A percentile compares a stretch with the other conserved stretches of the same genome.
Conservation (phyloP, 2,113 vertebrate species). For the Sigmodon hispidus region DNA sequence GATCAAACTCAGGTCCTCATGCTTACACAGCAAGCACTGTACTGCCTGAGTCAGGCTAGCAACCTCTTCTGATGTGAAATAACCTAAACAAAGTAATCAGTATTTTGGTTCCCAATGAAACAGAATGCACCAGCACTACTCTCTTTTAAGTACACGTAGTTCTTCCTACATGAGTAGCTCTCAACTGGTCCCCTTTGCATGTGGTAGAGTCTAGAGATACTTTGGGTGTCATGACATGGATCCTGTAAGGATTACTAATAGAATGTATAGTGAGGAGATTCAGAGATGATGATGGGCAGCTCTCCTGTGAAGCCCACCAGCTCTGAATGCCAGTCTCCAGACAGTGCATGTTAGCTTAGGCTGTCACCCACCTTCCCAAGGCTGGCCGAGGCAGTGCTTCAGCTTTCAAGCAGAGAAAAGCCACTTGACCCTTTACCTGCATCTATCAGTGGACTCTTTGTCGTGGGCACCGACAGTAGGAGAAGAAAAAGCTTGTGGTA, state of each 20-base stretch:
- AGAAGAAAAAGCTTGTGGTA: not conserved
- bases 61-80: not conserved
- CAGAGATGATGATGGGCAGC: not conserved
- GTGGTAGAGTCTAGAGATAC: not conserved
- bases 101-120: not conserved
- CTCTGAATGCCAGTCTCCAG: not conserved
- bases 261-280: not conserved
- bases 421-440: not conserved
- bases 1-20: not conserved
- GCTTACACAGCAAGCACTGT: not conserved
- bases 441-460: not conserved
- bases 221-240: not conserved
- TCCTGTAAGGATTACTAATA: not conserved
- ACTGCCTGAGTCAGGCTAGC: not conserved
- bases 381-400: not conserved
- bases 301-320: not conserved
- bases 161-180: not conserved
- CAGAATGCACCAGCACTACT: not conserved
- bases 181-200: not conserved
- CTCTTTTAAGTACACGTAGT: not conserved
- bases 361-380: not conserved
- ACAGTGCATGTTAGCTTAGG: not conserved
- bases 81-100: not conserved
- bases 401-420: not conserved
- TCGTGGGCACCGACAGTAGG: not conserved